Evolutionary conservation across 2,113 vertebrate species (phyloP), one percentile per base, ranked within the genome.

Genomic region (Telmatochromis brachygnathus): DNA sequence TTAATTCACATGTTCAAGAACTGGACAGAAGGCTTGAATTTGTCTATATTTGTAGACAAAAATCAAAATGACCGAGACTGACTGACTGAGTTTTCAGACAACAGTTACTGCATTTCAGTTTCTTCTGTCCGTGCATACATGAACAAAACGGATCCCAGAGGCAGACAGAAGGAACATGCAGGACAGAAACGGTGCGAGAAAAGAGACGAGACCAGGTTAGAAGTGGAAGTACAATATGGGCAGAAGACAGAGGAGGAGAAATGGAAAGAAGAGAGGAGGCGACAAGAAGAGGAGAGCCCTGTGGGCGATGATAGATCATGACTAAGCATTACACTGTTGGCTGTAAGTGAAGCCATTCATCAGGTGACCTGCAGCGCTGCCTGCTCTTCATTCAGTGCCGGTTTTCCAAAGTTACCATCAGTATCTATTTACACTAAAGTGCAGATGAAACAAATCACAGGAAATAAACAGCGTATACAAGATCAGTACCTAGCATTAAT

Each of bases 311-410:
- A 90, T 23, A 65, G 68, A 92, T 93, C 90, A 89, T 88, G 91
- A 95, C 89, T 91, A 90, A 94, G 92, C 89, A 81, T 92, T 79
- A 89, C 33, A 14, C 81, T 60, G 88, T 65, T 79, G 84, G 47
- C 92, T 91, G 82, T 88, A 87, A 92, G 87, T 56, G 87, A 90
- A 86, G 45, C 83, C 68, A 88, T 94, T 90, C 70, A 90, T 93
- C 92, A 93, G 88, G 85, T 88, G 84, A 89, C 84, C 84, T 33
- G 87, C 70, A 68, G 85, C 70, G 83, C 80, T 1, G 49, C 51
- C 65, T 73, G 73, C 83, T 86, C 88, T 84, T 86, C 79, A 84
- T 86, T 37, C 70, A 85, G 51, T 30, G 62, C 73, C 21, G 55
- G 17, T 73, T 87, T 84, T 55, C 85, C 56, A 17, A 85, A 19